Conservation (phyloP, 2,113 vertebrate species). For the Peucedramus taeniatus region DNA sequence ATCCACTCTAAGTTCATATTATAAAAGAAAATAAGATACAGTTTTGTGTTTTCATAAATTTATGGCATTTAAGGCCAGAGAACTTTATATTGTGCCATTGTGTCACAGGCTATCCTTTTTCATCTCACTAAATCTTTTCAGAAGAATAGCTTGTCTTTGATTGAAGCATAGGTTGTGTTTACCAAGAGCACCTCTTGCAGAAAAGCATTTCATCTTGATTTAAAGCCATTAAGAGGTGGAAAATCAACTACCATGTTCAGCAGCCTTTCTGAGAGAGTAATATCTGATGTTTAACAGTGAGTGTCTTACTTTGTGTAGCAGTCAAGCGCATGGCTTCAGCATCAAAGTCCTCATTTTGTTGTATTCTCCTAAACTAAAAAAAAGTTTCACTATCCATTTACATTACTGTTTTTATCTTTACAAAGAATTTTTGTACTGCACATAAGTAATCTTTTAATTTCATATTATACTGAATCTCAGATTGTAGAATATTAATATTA, state of each 20-base stretch:
- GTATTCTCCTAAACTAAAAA: not conserved
- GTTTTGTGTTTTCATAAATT: not conserved
- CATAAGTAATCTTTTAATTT: not conserved
- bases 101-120: not conserved
- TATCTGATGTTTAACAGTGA: not conserved
- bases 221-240: not conserved
- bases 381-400: not conserved
- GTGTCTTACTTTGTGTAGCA: not conserved
- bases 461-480: not conserved
- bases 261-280: not conserved
- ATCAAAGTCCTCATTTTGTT: not conserved
- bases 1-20: not conserved
- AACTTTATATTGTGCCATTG: not conserved
- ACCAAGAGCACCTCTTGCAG: not conserved
- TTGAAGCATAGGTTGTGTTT: not conserved
- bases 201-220: not conserved
- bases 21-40: not conserved
- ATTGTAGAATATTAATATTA: not conserved
- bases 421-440: not conserved
- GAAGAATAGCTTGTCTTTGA: not conserved
- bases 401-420: not conserved
- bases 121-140: not conserved
- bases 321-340: not conserved
- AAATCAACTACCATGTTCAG: not conserved
- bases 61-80: not conserved